Conservation (phyloP, 1,140 invertebrate genomes). For the Anagrus nilaparvatae region DNA sequence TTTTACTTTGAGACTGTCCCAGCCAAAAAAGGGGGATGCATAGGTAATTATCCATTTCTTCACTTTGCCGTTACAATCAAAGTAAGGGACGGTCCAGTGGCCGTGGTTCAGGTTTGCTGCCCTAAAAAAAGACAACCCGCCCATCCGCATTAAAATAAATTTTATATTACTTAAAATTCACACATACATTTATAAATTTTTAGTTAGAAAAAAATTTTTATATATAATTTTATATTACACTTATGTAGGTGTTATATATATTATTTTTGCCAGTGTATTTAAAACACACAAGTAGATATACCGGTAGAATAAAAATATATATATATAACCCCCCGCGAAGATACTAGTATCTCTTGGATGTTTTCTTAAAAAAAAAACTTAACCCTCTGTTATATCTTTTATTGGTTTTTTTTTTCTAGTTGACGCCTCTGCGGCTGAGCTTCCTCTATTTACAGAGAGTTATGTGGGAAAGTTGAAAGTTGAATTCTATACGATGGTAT, state of each 20-base stretch:
- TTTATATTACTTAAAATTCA: slow-evolving; percentile 23
- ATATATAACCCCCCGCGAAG: slow-evolving; percentile 18
- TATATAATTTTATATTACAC: no score
- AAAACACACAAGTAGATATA: no score
- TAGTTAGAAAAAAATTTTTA: neutral
- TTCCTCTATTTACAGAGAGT: slow-evolving; percentile 18
- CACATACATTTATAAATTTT: slow-evolving; percentile 1
- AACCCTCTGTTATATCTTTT: slow-evolving; percentile 1
- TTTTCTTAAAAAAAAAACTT: neutral
- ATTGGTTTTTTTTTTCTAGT: slow-evolving; percentile 5
- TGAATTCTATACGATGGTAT: no score
- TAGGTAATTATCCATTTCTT: slow-evolving; percentile 95
- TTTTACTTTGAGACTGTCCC: slow-evolving; percentile 82
- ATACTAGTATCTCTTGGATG: neutral
- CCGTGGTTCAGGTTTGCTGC: slow-evolving; percentile 81
- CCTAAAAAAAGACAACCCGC: slow-evolving; percentile 38
- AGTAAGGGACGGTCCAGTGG: slow-evolving; percentile 87
- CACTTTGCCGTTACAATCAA: slow-evolving; percentile 85
- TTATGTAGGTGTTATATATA: no score
- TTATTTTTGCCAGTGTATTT: no score
- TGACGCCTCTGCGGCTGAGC: slow-evolving; percentile 15
- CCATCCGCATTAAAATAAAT: slow-evolving; percentile 36
- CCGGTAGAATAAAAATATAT: no score
- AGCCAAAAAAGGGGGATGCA: slow-evolving; percentile 93
- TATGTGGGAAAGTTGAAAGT: slow-evolving; percentile 18